phyloP scores from a whole-genome alignment of 2,888 invertebrate genomes.

The Stenolophus ochropezus region DNA sequence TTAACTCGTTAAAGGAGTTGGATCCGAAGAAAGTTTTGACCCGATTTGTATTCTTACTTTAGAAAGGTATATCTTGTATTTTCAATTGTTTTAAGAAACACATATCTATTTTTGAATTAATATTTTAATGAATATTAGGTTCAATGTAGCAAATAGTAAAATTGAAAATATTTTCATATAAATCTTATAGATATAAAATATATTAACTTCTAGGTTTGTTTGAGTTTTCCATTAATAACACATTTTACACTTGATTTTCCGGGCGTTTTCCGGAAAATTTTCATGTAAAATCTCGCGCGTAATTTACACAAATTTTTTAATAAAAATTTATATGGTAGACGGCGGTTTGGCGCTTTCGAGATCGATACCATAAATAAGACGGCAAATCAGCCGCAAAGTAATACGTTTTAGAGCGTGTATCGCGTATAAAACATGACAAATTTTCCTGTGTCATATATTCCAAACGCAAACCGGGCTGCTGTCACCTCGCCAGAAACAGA shows the following conservation, averaged over 20 bases:
- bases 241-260: neutral
- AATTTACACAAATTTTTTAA: neutral
- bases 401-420: neutral
- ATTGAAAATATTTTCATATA: no score
- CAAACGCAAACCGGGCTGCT: neutral
- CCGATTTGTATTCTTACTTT: no score
- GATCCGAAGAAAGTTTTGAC: no score
- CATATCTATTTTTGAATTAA: no score
- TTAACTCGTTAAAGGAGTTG: no score
- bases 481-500: slow-evolving; percentile 6
- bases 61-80: no score
- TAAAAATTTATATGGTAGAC: neutral
- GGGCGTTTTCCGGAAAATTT: neutral
- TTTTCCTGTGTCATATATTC: slow-evolving; percentile 6
- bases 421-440: slow-evolving; percentile 21
- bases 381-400: slow-evolving; percentile 16
- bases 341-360: neutral
- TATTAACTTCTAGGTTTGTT: neutral
- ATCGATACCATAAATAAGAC: slow-evolving; percentile 5
- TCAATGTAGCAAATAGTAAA: no score
- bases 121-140: no score
- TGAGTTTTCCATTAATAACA: neutral
- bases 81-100: no score
- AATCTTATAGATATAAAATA: neutral
- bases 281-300: neutral